These are phyloP conservation scores for Diaphora mendica DNA, from an alignment of 2,888 invertebrate genomes.

Conservation along the genomic window DNA sequence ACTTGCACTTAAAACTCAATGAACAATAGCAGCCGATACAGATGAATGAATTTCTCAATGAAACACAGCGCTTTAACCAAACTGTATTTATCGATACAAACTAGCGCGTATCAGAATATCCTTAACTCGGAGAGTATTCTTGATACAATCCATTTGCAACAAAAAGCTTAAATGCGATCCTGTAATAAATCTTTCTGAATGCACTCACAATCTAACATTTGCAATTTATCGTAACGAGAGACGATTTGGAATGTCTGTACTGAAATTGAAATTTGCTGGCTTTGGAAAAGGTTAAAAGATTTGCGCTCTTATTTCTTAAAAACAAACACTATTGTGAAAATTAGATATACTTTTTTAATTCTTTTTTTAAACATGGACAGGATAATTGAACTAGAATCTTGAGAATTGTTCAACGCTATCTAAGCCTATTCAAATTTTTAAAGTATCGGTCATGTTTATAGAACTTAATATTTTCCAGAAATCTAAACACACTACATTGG, in stretches of 20 bases:
- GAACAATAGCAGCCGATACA: constrained; percentile 46
- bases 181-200: constrained; percentile 77
- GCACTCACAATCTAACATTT: constrained; percentile 69
- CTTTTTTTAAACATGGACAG: neutral
- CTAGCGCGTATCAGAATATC: constrained; percentile 22
- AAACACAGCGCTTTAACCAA: constrained; percentile 24
- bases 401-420: neutral
- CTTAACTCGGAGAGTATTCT: constrained; percentile 47
- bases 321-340: neutral
- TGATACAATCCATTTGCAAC: constrained; percentile 67
- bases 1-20: constrained; percentile 42
- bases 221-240: constrained; percentile 56
- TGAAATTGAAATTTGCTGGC: constrained; percentile 43
- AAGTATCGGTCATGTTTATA: constrained; percentile 10
- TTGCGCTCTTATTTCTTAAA: constrained; percentile 24
- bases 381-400: neutral
- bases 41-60: constrained; percentile 51
- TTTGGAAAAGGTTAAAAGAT: constrained; percentile 23
- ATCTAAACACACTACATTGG: constrained; percentile 43
- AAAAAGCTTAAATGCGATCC: constrained; percentile 66
- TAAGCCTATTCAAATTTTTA: neutral
- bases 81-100: constrained; percentile 17
- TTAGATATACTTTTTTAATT: neutral
- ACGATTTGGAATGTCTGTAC: constrained; percentile 50
- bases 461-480: constrained; percentile 54